A percentile compares a stretch with the other conserved stretches of the same genome.
These are phyloP conservation scores for Chaetogeoica ovagalla DNA, from an alignment of 2,888 invertebrate species.

Conservation along the genomic window DNA sequence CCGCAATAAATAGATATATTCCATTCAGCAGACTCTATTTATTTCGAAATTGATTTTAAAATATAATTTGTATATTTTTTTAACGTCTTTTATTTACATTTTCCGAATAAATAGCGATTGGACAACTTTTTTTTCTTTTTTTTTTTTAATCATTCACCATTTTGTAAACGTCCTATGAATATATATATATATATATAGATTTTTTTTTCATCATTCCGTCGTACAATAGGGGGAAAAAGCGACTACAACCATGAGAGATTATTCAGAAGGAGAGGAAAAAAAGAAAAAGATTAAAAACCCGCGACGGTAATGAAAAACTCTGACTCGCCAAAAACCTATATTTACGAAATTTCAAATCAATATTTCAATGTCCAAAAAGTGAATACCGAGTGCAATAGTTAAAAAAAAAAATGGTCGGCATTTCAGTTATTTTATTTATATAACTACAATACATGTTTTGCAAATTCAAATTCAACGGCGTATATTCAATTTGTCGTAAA, in stretches of 20 bases:
- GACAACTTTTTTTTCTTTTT: neutral
- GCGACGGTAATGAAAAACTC: constrained; percentile 10
- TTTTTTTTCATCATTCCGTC: neutral
- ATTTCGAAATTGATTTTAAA: too few species aligned
- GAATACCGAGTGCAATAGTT: neutral
- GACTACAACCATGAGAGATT: neutral
- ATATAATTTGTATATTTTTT: too few species aligned
- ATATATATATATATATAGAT: too few species aligned
- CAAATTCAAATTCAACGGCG: too few species aligned
- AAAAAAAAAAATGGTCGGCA: too few species aligned
- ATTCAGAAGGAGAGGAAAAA: neutral
- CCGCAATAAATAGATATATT: too few species aligned
- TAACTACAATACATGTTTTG: too few species aligned
- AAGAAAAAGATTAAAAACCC: neutral
- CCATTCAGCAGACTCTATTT: too few species aligned
- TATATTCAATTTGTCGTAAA: too few species aligned
- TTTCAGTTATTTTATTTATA: too few species aligned
- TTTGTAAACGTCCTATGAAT: neutral
- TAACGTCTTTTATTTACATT: too few species aligned
- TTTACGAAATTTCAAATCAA: constrained; percentile 1
- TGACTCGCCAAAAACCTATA: neutral
- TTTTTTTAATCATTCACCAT: neutral
- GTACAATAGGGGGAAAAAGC: neutral
- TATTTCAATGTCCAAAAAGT: neutral
- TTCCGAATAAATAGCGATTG: too few species aligned